Evolutionary conservation across 1,140 invertebrate species (phyloP).

Genomic region (Palaemon carinicauda): DNA sequence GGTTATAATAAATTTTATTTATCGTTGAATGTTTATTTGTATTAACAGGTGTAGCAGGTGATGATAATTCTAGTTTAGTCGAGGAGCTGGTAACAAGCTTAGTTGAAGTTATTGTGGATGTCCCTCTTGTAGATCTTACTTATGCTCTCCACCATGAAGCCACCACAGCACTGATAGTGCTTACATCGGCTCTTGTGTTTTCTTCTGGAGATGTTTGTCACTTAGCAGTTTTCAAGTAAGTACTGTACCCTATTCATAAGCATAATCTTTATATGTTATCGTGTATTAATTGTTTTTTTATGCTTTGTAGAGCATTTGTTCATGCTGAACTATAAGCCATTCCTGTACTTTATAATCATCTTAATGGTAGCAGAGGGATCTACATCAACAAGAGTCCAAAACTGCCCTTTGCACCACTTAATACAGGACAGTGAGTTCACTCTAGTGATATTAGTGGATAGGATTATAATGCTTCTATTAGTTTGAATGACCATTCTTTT

Average conservation of each 20-base stretch:
- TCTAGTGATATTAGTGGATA: too few relatives aligned
- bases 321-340: too few relatives aligned
- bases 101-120: constrained; percentile 68
- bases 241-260: background rate
- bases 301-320: too few relatives aligned
- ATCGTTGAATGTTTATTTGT: background rate
- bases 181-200: constrained; percentile 59
- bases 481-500: too few relatives aligned
- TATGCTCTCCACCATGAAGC: constrained; percentile 67
- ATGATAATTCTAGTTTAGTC: constrained; percentile 22
- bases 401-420: too few relatives aligned
- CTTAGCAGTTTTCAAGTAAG: constrained; percentile 35
- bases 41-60: background rate
- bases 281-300: too few relatives aligned
- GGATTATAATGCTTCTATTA: too few relatives aligned
- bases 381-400: too few relatives aligned
- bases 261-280: too few relatives aligned
- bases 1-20: background rate
- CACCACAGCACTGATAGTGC: constrained; percentile 66
- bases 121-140: constrained; percentile 66
- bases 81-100: constrained; percentile 61
- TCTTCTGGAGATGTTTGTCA: constrained; percentile 22
- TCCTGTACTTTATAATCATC: too few relatives aligned
- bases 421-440: too few relatives aligned
- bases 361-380: too few relatives aligned